These are phyloP conservation scores for Trichonephila clavata DNA, from an alignment of 1,140 invertebrate genomes.

Conservation along the genomic window DNA sequence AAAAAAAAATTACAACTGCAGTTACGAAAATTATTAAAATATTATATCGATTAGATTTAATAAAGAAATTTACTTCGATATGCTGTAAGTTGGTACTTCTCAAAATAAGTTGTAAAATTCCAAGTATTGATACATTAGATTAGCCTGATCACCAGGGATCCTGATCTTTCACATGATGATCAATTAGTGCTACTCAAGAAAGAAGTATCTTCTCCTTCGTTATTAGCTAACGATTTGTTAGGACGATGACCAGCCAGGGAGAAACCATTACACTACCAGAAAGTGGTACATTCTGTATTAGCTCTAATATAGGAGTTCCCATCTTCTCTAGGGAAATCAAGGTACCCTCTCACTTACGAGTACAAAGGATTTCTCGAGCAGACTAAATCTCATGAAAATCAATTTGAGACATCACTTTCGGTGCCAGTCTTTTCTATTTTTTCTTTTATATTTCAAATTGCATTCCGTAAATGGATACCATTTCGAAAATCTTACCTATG, in stretches of 20 bases:
- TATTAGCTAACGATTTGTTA: conserved; percentile 42
- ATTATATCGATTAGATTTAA: too few species aligned
- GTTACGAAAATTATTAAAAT: too few species aligned
- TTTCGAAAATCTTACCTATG: neutral
- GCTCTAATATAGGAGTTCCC: conserved; percentile 32
- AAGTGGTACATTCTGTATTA: conserved; percentile 19
- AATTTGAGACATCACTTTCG: conserved; percentile 3
- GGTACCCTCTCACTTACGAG: conserved; percentile 6
- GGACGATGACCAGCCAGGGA: conserved; percentile 44
- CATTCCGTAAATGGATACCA: neutral
- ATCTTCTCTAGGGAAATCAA: conserved; percentile 41
- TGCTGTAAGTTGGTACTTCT: too few species aligned
- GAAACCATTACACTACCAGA: conserved; percentile 27
- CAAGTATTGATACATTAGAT: neutral
- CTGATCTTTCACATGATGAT: conserved; percentile 36
- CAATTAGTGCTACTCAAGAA: conserved; percentile 35
- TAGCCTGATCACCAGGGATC: neutral
- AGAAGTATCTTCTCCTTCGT: conserved; percentile 13
- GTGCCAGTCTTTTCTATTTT: neutral
- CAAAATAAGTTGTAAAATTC: neutral
- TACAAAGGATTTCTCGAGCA: conserved; percentile 3
- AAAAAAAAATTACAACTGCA: too few species aligned
- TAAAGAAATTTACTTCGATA: too few species aligned
- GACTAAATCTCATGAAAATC: conserved; percentile 38
- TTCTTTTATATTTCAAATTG: neutral